Conservation (phyloP, 2,797 vertebrate genomes). For the Anguilla anguilla region DNA sequence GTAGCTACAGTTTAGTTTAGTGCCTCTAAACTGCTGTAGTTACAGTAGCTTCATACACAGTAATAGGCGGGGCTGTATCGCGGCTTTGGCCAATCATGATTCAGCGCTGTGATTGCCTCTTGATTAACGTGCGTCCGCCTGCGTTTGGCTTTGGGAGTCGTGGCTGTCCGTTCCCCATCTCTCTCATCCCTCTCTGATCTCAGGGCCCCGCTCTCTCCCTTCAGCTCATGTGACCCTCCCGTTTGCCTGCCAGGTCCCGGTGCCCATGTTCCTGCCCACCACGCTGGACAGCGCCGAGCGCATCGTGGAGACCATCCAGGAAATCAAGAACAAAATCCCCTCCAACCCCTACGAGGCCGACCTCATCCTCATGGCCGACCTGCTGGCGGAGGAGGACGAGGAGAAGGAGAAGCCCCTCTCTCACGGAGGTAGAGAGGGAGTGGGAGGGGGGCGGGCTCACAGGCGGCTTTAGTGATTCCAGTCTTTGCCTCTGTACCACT, state of each 20-base stretch:
- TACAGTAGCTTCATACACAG: not conserved
- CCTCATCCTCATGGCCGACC: slow-evolving; percentile 96
- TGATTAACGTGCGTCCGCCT: not conserved
- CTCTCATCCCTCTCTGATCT: not conserved
- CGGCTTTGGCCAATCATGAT: not conserved
- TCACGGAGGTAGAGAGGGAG: slow-evolving; percentile 74
- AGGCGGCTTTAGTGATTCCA: not conserved
- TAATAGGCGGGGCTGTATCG: not conserved
- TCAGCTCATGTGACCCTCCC: not conserved
- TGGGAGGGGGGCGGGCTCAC: not conserved
- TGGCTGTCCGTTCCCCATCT: not conserved
- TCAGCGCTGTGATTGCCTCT: not conserved
- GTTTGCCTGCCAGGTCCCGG: slow-evolving; percentile 77
- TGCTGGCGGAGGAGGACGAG: slow-evolving; percentile 87
- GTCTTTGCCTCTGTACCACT: not conserved
- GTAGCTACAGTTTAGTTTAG: not conserved
- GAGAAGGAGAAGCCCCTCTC: slow-evolving; percentile 75
- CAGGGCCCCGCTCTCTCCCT: not conserved
- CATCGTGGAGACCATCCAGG: slow-evolving; percentile 84
- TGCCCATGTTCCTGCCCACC: slow-evolving; percentile 91
- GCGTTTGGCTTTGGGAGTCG: not conserved
- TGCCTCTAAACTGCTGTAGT: not conserved
- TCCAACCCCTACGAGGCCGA: slow-evolving; percentile 89
- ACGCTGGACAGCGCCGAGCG: slow-evolving; percentile 82
- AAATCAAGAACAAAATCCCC: slow-evolving; percentile 89